Conservation (phyloP, 2,888 invertebrate genomes). For the Leucania comma region DNA sequence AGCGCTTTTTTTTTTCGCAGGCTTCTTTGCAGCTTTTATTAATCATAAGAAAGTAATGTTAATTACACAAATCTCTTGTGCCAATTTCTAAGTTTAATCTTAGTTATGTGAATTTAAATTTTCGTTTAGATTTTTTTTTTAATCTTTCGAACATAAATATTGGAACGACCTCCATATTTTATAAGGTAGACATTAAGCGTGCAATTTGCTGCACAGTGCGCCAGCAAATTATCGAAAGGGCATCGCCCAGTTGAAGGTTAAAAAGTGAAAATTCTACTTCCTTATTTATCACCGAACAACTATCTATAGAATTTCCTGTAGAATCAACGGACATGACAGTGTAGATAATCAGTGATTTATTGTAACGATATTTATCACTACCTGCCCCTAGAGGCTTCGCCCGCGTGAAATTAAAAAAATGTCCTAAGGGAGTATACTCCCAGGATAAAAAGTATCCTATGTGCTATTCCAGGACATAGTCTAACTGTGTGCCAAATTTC, state of each 20-base stretch:
- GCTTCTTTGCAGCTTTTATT: too few relatives aligned
- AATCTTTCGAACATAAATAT: not conserved
- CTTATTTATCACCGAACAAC: slow-evolving; percentile 42
- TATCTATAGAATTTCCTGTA: slow-evolving; percentile 40
- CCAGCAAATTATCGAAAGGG: slow-evolving; percentile 51
- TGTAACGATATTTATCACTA: slow-evolving; percentile 5
- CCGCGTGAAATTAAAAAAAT: too few relatives aligned
- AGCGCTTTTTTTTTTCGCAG: too few relatives aligned
- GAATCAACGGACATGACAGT: slow-evolving; percentile 4
- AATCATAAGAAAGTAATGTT: too few relatives aligned
- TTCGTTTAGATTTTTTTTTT: too few relatives aligned
- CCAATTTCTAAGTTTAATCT: slow-evolving; percentile 16
- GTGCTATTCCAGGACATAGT: too few relatives aligned
- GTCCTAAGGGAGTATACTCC: too few relatives aligned
- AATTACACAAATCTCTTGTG: too few relatives aligned
- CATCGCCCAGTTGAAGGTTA: slow-evolving; percentile 58
- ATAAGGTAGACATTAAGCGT: slow-evolving; percentile 23
- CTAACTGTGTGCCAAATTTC: too few relatives aligned
- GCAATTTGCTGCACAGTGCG: slow-evolving; percentile 39
- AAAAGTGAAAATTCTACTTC: slow-evolving; percentile 47
- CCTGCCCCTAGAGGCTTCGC: too few relatives aligned
- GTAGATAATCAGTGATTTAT: slow-evolving; percentile 27
- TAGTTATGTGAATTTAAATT: not conserved
- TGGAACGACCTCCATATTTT: slow-evolving; percentile 26
- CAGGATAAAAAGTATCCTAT: too few relatives aligned